phyloP scores from a whole-genome alignment of 2,797 vertebrate species.

The Gobionotothen gibberifrons region DNA sequence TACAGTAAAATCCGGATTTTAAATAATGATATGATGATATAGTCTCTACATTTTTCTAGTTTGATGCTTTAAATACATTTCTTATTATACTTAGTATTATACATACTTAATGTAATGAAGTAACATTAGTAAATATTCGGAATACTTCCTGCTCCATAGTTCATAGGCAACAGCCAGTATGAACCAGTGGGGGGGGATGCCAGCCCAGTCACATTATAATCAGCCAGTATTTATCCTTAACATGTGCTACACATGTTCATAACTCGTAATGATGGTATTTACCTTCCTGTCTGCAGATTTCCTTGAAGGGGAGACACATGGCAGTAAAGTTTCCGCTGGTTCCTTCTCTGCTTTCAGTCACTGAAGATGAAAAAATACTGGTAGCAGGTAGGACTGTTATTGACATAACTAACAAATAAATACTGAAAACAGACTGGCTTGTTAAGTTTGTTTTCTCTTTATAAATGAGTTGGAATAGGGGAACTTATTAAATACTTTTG shows the following conservation, averaged over 20 bases:
- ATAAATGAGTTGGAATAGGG: neutral
- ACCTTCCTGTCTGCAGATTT: conserved; percentile 76
- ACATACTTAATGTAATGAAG: too few relatives aligned
- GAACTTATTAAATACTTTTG: neutral
- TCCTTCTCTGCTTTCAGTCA: conserved; percentile 76
- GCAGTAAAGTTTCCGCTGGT: conserved; percentile 76
- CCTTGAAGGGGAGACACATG: conserved; percentile 55
- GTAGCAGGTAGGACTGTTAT: conserved; percentile 80
- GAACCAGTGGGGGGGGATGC: neutral
- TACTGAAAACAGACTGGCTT: neutral
- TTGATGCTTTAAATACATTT: too few relatives aligned
- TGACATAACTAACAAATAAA: neutral
- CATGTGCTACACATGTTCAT: too few relatives aligned
- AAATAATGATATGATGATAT: neutral
- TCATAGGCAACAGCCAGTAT: neutral
- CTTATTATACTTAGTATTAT: too few relatives aligned
- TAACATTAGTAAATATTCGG: neutral
- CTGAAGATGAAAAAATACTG: conserved; percentile 85
- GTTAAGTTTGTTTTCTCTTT: neutral
- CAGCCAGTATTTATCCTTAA: too few relatives aligned
- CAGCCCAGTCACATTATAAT: neutral
- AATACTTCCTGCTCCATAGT: neutral
- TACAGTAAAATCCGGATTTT: too few relatives aligned
- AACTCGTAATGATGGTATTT: neutral
- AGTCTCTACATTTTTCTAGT: too few relatives aligned